These are phyloP conservation scores for Neodontobutis hainanensis DNA, from an alignment of 2,113 vertebrate species.

Conservation along the genomic window DNA sequence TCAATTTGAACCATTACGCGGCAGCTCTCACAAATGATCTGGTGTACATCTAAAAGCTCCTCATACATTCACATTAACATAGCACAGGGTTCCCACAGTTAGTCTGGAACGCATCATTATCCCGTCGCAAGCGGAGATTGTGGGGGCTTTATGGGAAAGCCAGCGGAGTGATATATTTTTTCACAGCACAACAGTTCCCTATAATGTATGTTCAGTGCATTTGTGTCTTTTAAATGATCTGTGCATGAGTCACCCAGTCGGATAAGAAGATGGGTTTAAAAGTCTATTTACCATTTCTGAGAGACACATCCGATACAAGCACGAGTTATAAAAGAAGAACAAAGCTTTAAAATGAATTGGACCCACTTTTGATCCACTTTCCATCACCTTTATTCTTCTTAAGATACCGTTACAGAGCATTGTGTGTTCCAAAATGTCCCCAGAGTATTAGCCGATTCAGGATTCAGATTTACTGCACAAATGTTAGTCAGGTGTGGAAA, in stretches of 20 bases:
- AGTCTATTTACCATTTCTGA: no score
- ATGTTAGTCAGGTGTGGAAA: no score
- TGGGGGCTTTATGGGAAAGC: conserved; percentile 4
- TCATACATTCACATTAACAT: conserved; percentile 6
- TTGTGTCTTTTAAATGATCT: conserved; percentile 2
- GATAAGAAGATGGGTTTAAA: background rate
- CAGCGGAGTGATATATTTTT: background rate
- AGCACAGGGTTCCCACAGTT: background rate
- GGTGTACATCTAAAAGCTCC: background rate
- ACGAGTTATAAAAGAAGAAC: no score
- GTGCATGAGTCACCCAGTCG: background rate
- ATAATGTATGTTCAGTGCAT: conserved; percentile 2
- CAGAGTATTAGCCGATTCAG: no score
- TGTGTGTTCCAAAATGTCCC: no score
- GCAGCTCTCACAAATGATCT: background rate
- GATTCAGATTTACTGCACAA: no score
- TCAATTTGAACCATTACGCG: conserved; percentile 3
- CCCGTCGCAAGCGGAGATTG: background rate
- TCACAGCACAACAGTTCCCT: background rate
- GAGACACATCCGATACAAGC: no score
- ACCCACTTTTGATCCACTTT: no score
- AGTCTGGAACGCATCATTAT: conserved; percentile 8
- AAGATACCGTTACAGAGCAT: no score
- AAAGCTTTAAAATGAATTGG: no score
- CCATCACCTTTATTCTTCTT: no score